Evolutionary conservation across 53 echinoderm and acorn worm species (phyloP).

Genomic region (Glandiceps talaboti): DNA sequence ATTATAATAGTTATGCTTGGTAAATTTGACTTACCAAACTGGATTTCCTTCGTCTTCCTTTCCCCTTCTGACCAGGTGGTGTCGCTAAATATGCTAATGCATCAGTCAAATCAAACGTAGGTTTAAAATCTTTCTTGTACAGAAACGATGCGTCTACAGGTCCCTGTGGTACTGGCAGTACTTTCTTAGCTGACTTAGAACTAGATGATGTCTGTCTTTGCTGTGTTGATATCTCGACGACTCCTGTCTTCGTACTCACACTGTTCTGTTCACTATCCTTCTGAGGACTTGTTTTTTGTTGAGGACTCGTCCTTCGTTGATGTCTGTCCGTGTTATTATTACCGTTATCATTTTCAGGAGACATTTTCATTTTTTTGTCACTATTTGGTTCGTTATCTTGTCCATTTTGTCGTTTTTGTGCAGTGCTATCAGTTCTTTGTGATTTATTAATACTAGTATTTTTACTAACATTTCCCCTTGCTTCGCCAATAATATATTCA

Average conservation of each 20-base stretch:
- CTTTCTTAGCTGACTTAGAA: not conserved
- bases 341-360: not conserved
- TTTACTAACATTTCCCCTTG: not conserved
- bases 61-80: slow-evolving; percentile 18
- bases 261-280: not conserved
- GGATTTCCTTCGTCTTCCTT: slow-evolving; percentile 42
- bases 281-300: not conserved
- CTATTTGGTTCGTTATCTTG: not conserved
- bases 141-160: not conserved
- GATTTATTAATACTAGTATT: not conserved
- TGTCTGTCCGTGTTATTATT: not conserved
- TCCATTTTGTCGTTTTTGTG: no score
- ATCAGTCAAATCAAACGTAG: slow-evolving; percentile 64
- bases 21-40: slow-evolving; percentile 82
- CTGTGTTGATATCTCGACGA: not conserved
- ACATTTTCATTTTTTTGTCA: not conserved
- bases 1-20: no score
- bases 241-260: not conserved
- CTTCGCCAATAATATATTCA: slow-evolving; percentile 34
- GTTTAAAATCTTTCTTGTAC: slow-evolving; percentile 27
- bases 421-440: no score
- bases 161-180: not conserved
- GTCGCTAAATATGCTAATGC: slow-evolving; percentile 55
- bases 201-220: not conserved
- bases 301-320: no score